phyloP scores from a whole-genome alignment of 2,113 vertebrate species.

The Malurus elegans region DNA sequence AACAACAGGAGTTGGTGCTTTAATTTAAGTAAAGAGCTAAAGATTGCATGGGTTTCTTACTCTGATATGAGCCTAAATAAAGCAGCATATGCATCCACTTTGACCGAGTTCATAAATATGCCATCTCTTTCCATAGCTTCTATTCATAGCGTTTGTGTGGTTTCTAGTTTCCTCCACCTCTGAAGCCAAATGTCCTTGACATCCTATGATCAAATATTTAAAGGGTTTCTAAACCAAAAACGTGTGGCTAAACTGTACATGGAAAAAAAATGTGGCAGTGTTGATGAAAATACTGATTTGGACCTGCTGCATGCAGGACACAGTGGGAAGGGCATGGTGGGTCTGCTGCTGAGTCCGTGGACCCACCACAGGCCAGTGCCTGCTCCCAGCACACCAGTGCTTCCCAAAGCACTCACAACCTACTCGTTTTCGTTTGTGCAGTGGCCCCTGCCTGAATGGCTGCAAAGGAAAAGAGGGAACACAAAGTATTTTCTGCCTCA shows the following conservation, averaged over 20 bases:
- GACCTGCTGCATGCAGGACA: background rate
- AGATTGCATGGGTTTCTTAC: slow-evolving; percentile 27
- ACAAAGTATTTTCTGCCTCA: background rate
- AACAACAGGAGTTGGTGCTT: background rate
- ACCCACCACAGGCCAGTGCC: background rate
- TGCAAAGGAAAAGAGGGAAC: background rate
- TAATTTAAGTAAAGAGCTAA: background rate
- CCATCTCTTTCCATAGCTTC: slow-evolving; percentile 49
- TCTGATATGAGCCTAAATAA: slow-evolving; percentile 70
- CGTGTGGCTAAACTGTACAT: background rate
- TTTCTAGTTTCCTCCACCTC: slow-evolving; percentile 64
- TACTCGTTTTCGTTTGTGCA: background rate
- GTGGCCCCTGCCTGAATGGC: too few species aligned
- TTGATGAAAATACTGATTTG: background rate
- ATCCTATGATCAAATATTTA: slow-evolving; percentile 41
- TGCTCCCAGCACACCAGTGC: background rate
- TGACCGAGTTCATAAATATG: slow-evolving; percentile 55
- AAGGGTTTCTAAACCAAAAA: slow-evolving; percentile 22
- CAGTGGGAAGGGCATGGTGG: background rate
- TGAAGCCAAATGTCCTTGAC: slow-evolving; percentile 44
- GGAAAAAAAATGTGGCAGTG: background rate
- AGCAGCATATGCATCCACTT: slow-evolving; percentile 63
- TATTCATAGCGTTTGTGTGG: slow-evolving; percentile 71
- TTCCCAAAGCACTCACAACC: background rate
- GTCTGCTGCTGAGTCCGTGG: background rate